phyloP scores from a whole-genome alignment of 2,888 invertebrate species.

The Athetis lepigone region DNA sequence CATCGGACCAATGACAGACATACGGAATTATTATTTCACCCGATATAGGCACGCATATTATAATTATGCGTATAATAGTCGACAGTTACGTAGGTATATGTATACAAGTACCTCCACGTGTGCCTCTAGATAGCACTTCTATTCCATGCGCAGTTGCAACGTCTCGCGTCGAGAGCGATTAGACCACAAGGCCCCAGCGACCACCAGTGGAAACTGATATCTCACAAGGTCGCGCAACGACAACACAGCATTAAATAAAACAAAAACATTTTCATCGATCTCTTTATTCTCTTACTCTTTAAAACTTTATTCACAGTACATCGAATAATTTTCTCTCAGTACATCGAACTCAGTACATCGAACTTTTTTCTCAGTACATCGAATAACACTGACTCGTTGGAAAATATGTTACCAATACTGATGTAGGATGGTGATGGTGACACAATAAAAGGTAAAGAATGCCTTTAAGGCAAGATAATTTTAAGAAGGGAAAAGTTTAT shows the following conservation, averaged over 20 bases:
- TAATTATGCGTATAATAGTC: too few relatives aligned
- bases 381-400: slow-evolving; percentile 66
- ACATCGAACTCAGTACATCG: slow-evolving; percentile 67
- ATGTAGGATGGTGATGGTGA: slow-evolving; percentile 21
- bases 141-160: background rate
- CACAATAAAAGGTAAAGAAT: slow-evolving; percentile 32
- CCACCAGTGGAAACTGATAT: slow-evolving; percentile 12
- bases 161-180: background rate
- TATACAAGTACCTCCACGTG: background rate
- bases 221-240: slow-evolving; percentile 4
- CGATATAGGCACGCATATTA: too few relatives aligned
- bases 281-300: slow-evolving; percentile 73
- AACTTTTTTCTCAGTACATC: slow-evolving; percentile 68
- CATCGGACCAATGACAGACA: too few relatives aligned
- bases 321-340: slow-evolving; percentile 67
- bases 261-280: slow-evolving; percentile 63
- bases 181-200: background rate
- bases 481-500: slow-evolving; percentile 29
- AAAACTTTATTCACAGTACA: slow-evolving; percentile 66
- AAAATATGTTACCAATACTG: slow-evolving; percentile 62
- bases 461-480: slow-evolving; percentile 22
- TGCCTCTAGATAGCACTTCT: background rate
- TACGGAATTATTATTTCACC: too few relatives aligned
- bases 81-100: background rate
- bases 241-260: slow-evolving; percentile 52